Conservation (phyloP, 2,888 invertebrate species). For the Luffia ferchaultella region DNA sequence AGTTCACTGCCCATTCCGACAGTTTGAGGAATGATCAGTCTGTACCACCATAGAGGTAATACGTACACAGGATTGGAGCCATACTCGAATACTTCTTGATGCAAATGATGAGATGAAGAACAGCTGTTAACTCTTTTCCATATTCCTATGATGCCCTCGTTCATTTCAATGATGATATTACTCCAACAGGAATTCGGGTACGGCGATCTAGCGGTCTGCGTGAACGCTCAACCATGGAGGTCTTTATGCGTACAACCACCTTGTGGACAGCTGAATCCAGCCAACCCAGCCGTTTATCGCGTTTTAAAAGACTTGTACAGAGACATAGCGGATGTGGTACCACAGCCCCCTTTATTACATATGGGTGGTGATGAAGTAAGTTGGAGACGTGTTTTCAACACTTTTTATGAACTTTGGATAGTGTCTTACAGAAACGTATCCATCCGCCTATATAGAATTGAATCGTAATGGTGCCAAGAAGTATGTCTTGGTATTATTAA, state of each 20-base stretch:
- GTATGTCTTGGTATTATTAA: too few species aligned
- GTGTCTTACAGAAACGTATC: too few species aligned
- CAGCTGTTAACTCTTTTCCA: too few species aligned
- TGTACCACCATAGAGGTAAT: too few species aligned
- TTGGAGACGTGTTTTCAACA: constrained; percentile 14
- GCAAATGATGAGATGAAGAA: too few species aligned
- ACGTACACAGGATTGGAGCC: too few species aligned
- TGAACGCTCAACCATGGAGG: constrained; percentile 75
- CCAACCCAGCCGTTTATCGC: constrained; percentile 73
- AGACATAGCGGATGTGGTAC: constrained; percentile 69
- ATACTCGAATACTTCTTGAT: too few species aligned
- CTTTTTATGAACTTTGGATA: neutral
- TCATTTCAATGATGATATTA: too few species aligned
- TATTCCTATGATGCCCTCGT: too few species aligned
- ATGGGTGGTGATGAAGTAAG: constrained; percentile 87
- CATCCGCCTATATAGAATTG: too few species aligned
- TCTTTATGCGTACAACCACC: constrained; percentile 81
- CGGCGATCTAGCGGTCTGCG: constrained; percentile 74
- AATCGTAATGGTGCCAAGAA: neutral
- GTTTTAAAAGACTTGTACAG: constrained; percentile 74
- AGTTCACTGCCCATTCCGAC: too few species aligned
- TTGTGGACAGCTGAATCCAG: constrained; percentile 85
- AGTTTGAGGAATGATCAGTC: too few species aligned
- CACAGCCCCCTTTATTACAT: constrained; percentile 72
- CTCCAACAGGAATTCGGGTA: constrained; percentile 52